Base-by-base conservation (phyloP, 1,140 invertebrate genomes). In the Armadillidium nasatum region DNA sequence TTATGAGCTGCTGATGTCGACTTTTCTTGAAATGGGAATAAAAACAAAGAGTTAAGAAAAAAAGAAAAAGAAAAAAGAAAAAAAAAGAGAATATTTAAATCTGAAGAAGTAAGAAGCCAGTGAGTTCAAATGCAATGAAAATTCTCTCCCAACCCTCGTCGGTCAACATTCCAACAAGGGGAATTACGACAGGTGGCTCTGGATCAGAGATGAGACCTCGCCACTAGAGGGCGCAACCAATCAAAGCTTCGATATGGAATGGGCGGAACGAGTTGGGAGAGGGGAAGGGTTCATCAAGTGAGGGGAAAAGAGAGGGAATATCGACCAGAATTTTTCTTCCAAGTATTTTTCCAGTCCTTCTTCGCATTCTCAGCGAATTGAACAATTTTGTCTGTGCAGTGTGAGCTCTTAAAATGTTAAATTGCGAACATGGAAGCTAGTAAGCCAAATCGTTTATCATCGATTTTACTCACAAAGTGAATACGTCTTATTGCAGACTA, bases 221-320 rank as follows among this genome's bases (percentile, higher is more conserved):
- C 50, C 50, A 19, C 50, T 19, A 60, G 50, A 60, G 50, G 50
- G 50, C 50, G 50, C 50, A 19, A 60, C 50, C 50, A 60, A 60
- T 60, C 50, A 60, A 19, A 60, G 50, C 50, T 60, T 13, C 50
- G 19, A 60, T 19, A 60, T 60, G 50, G 11, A 60, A 60, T 60
- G 50, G 50, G 50, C 11, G 50, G 50, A 60, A 60, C 50, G 11
- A 60, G 11, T 13, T 60, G 11, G 50, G 50, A 60, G 7, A 60
- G 50, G 50, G 50, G 50, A 60, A 19, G 50, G 50, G 50, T 19
- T 60, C 19, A 19, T 13, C 11, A 19, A 60, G 11, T 15, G 11
- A 19, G 50, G 11, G 50, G 19, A 19, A 4, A 15, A 3, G 50
- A 60, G 50, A n/a, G 50, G 50, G 50, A 60, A 7, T 60, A 60